These are phyloP conservation scores for Zosterops borbonicus DNA, from an alignment of 2,113 vertebrate species.

Conservation along the genomic window DNA sequence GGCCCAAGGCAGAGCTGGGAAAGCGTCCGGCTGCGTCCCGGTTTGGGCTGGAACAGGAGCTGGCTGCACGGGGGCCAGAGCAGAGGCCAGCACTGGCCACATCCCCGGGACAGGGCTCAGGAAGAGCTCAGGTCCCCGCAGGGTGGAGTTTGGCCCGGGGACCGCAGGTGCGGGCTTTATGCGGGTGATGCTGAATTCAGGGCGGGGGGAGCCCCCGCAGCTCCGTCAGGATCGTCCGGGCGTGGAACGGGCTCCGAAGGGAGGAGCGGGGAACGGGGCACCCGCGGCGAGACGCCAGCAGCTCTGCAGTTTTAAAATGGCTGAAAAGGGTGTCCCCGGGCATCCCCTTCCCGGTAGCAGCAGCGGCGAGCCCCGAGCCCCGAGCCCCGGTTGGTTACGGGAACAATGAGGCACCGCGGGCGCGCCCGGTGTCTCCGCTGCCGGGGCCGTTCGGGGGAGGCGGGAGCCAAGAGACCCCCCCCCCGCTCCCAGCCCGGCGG, in stretches of 20 bases:
- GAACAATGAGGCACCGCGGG: background rate
- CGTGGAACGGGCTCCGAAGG: background rate
- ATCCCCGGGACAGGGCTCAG: background rate
- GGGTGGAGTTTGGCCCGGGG: background rate
- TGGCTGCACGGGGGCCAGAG: background rate
- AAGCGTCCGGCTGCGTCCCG: background rate
- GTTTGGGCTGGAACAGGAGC: background rate
- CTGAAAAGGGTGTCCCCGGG: constrained; percentile 37
- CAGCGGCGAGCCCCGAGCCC: background rate
- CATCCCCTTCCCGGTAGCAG: background rate
- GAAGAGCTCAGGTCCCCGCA: background rate
- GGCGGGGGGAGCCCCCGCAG: background rate
- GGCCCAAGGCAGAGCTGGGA: background rate
- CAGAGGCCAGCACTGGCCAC: background rate
- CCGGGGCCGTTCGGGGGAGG: background rate
- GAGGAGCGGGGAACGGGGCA: background rate
- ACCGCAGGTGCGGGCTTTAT: background rate
- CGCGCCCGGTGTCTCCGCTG: background rate
- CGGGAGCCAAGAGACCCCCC: background rate
- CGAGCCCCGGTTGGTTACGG: background rate
- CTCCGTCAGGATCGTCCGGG: background rate
- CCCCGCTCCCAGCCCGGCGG: no score
- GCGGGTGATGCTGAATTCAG: background rate
- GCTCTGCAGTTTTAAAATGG: constrained; percentile 16
- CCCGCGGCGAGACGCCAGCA: background rate